Conservation (phyloP, 1,140 invertebrate species). For the Zaprionus ornatus region DNA sequence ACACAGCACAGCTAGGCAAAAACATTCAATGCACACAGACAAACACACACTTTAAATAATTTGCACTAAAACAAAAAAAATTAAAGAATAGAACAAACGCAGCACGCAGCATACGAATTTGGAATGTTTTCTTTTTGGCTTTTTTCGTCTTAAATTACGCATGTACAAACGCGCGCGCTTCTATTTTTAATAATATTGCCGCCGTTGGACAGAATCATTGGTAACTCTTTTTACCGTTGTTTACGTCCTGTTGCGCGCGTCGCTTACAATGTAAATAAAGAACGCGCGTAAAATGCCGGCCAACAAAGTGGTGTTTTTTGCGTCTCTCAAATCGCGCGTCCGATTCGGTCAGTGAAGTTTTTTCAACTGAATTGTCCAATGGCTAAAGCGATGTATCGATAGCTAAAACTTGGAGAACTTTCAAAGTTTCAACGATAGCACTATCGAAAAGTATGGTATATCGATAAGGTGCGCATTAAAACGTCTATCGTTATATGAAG, state of each 20-base stretch:
- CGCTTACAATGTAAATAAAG: conserved; percentile 43
- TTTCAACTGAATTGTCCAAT: conserved; percentile 29
- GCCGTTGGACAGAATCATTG: neutral
- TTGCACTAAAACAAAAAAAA: conserved; percentile 40
- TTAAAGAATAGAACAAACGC: conserved; percentile 12
- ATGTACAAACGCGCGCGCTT: conserved; percentile 18
- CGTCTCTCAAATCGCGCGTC: neutral
- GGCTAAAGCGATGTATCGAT: conserved; percentile 6
- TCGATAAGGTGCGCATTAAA: neutral
- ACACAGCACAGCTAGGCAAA: neutral
- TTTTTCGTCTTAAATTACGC: conserved; percentile 45
- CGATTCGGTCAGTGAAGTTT: conserved; percentile 17
- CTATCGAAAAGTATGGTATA: neutral
- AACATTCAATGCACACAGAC: conserved; percentile 12
- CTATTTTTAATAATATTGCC: conserved; percentile 44
- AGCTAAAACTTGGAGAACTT: neutral
- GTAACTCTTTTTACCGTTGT: conserved; percentile 39
- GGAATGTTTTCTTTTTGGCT: neutral
- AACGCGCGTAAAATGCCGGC: conserved; percentile 54
- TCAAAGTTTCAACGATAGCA: neutral
- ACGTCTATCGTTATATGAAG: too few species aligned
- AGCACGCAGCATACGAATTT: conserved; percentile 25
- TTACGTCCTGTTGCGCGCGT: conserved; percentile 51
- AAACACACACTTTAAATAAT: conserved; percentile 28
- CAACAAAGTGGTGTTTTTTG: neutral